Evolutionary conservation across 2,888 invertebrate species (phyloP).

Genomic region (Cephus pygmeus): DNA sequence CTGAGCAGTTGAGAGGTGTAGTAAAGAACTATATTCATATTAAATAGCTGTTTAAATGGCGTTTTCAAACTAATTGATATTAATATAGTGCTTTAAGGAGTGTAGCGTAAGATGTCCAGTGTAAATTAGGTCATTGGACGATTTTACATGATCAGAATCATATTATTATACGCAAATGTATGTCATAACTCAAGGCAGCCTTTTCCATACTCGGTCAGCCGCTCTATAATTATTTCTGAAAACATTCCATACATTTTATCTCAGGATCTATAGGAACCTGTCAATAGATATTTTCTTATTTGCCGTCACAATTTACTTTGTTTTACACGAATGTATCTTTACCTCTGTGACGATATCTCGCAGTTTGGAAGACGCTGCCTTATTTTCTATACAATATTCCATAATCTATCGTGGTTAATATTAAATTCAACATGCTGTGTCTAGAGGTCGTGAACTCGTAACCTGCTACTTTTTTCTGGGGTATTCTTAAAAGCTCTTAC

Average conservation of each 20-base stretch:
- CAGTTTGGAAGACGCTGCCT: not conserved
- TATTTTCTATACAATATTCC: not conserved
- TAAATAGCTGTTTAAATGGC: no score
- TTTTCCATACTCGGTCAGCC: not conserved
- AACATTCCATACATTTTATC: not conserved
- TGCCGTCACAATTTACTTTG: slow-evolving; percentile 13
- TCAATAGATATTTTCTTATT: slow-evolving; percentile 9
- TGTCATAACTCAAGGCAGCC: not conserved
- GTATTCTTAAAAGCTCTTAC: not conserved
- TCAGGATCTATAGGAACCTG: slow-evolving; percentile 11
- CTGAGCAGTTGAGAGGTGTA: not conserved
- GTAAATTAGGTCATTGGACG: not conserved
- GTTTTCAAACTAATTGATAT: not conserved
- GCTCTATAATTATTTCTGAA: not conserved
- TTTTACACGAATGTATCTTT: slow-evolving; percentile 1
- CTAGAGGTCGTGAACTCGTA: not conserved
- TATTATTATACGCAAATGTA: not conserved
- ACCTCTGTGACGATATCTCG: not conserved
- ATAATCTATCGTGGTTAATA: not conserved
- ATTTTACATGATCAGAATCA: not conserved
- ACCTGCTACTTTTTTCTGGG: not conserved
- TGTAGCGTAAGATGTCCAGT: not conserved
- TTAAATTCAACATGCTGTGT: not conserved
- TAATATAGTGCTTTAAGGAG: not conserved
- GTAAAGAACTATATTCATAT: no score